Evolutionary conservation across 2,113 vertebrate species (phyloP), one percentile per base, ranked within the genome.

Genomic region (Corythornis cristatus): DNA sequence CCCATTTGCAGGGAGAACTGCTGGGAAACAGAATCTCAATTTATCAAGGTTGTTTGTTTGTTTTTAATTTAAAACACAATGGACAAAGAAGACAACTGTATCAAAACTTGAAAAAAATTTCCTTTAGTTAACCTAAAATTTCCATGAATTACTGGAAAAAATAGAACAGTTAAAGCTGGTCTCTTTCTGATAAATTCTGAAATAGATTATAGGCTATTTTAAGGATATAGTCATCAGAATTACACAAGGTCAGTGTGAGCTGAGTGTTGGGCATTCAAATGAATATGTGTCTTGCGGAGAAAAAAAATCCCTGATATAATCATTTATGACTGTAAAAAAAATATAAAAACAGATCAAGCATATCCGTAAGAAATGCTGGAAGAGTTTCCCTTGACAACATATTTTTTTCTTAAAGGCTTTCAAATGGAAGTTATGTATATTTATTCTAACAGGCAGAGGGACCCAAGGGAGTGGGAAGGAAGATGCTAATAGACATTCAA

Each of bases 371-470:
- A 93, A 88, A 94, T 43, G 62, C 51, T 62, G 31, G 58, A 93
- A 92, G 90, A 96, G 78, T 95, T 92, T 96, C 89, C 93, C 93
- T 92, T 96, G 91, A 94, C 95, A 95, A 95, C 87, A 4, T 70
- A 6, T 83, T 64, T 83, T 83, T 90, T 80, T 35, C 80, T 67
- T 46, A 75, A 62, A 85, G 82, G 84, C 56, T 95, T 96, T 95
- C 84, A 58, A 51, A 84, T 74, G 68, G 74, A 87, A 93, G 87
- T 91, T 96, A 87, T 79, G 84, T 89, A 78, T 76, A 82, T 90
- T 91, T 96, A 89, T 95, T 93, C 74, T 83, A 89, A 74, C 89
- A 91, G 87, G 43, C 78, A 86, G 56, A 86, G 86, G 67, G 80
- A 93, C 72, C 75, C 89, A 51, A 13, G 78, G 82, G 67, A 95